phyloP scores from a whole-genome alignment of 2,888 invertebrate genomes.

The Trichogramma evanescens region DNA sequence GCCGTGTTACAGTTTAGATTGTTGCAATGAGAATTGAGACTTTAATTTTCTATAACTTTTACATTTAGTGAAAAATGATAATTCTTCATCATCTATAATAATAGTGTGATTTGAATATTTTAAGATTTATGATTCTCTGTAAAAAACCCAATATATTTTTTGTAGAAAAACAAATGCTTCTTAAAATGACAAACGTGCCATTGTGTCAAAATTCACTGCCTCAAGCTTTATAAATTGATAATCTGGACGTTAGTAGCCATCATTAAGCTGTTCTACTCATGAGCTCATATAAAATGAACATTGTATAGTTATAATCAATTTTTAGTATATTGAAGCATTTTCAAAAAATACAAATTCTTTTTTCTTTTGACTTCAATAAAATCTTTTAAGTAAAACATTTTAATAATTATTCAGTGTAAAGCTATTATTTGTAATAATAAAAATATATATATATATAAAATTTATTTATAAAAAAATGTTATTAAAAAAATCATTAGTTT shows the following conservation, averaged over 20 bases:
- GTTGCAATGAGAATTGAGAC: constrained; percentile 19
- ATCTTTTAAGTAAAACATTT: no score
- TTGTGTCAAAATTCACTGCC: constrained; percentile 17
- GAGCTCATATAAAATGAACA: no score
- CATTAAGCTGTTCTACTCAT: no score
- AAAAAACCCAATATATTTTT: constrained; percentile 19
- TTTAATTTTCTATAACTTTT: constrained; percentile 23
- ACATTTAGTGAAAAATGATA: constrained; percentile 19
- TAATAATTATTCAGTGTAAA: neutral
- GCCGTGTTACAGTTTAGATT: neutral
- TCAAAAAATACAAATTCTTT: neutral
- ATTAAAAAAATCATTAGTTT: neutral
- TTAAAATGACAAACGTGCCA: constrained; percentile 19
- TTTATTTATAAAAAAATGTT: neutral
- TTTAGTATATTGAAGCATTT: no score
- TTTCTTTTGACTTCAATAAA: neutral
- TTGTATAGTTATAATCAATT: no score
- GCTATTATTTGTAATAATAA: constrained; percentile 23
- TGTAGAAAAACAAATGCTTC: constrained; percentile 11
- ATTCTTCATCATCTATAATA: constrained; percentile 17
- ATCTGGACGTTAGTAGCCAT: neutral
- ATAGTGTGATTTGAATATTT: constrained; percentile 16
- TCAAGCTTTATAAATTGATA: constrained; percentile 6
- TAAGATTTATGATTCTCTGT: constrained; percentile 17
- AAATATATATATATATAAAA: constrained; percentile 25